Conservation (phyloP, 2,888 invertebrate genomes). For the Bombylius discolor region DNA sequence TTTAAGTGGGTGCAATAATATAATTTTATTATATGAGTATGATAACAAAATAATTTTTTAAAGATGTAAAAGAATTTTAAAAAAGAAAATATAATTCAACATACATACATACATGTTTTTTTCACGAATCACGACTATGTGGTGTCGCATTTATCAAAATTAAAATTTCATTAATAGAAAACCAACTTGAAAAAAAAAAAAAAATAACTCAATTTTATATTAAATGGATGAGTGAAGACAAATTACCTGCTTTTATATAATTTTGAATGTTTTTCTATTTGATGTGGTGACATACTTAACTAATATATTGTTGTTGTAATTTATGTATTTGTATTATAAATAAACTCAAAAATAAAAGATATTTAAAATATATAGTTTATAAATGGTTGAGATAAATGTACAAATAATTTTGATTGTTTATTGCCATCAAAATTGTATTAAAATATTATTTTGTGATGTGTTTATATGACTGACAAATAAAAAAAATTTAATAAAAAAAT, state of each 20-base stretch:
- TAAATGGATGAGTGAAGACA: conserved; percentile 10
- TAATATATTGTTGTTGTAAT: no score
- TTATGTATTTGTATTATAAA: no score
- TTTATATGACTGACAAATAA: no score
- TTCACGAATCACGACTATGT: background rate
- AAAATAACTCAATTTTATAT: conserved; percentile 8
- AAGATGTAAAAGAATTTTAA: no score
- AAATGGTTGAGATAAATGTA: background rate
- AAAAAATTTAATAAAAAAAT: no score
- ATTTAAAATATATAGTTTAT: no score
- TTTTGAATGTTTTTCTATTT: background rate
- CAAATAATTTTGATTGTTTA: background rate
- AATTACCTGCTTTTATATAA: conserved; percentile 7
- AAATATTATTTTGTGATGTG: no score
- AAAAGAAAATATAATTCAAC: no score
- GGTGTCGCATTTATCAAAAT: conserved; percentile 10
- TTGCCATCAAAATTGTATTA: background rate
- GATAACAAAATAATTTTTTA: no score
- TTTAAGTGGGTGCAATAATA: no score
- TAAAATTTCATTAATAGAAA: conserved; percentile 9
- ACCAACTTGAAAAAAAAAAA: background rate
- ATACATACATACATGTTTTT: background rate
- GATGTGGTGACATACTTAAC: no score
- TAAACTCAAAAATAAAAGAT: background rate
- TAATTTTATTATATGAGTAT: no score